phyloP scores from a whole-genome alignment of 35 echinoderm and acorn worm genomes.

The Anneissia japonica region DNA sequence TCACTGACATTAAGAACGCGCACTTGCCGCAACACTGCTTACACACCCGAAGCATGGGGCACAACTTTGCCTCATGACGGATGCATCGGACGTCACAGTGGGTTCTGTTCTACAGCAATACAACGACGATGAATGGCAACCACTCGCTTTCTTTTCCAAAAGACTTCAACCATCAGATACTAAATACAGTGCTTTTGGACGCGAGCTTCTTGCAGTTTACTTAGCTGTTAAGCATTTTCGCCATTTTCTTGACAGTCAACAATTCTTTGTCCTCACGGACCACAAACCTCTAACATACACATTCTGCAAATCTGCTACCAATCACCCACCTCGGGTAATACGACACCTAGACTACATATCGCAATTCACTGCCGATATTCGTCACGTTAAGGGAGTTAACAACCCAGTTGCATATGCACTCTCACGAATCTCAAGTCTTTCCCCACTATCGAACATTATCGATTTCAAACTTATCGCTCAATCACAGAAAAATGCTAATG shows the following conservation, averaged over 20 bases:
- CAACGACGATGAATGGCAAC: conserved; percentile 10
- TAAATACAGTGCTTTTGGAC: conserved; percentile 45
- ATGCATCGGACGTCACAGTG: no score
- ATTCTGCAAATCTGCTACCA: no score
- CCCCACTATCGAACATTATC: no score
- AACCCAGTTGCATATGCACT: conserved; percentile 18
- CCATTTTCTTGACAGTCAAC: conserved; percentile 30
- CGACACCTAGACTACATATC: conserved; percentile 49
- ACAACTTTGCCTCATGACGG: no score
- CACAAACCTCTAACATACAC: conserved; percentile 46
- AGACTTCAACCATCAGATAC: no score
- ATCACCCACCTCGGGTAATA: conserved; percentile 38
- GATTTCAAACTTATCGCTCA: conserved; percentile 21
- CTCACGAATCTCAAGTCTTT: neutral
- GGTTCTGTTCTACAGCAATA: conserved; percentile 5
- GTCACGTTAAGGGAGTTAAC: neutral
- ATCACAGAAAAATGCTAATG: no score
- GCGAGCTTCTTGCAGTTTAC: conserved; percentile 45
- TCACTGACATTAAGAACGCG: no score
- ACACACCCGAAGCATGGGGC: no score
- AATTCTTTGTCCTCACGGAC: conserved; percentile 36
- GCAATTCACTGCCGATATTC: conserved; percentile 27
- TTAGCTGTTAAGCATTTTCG: conserved; percentile 42
- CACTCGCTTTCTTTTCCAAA: conserved; percentile 50
- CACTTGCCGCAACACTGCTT: no score